A percentile compares a stretch with the other conserved stretches of the same genome.
These are phyloP conservation scores for Sinocyclocheilus maitianheensis DNA, from an alignment of 2,113 vertebrate species.

Conservation along the genomic window DNA sequence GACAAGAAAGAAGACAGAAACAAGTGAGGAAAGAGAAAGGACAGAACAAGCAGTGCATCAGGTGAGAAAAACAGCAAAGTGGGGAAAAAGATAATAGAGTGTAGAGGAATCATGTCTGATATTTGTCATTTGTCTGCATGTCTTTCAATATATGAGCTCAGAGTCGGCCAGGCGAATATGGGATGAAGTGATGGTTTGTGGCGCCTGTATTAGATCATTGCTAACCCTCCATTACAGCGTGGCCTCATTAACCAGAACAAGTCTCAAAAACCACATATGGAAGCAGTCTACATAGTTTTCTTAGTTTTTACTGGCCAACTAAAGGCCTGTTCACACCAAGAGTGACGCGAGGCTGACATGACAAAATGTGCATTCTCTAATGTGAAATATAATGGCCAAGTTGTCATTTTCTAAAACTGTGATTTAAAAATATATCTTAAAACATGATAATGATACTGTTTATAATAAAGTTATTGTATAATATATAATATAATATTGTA, in stretches of 20 bases:
- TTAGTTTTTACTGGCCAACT: not conserved
- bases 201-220: not conserved
- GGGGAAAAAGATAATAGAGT: not conserved
- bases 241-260: not conserved
- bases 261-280: constrained; percentile 37
- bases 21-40: constrained; percentile 24
- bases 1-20: not conserved
- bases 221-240: constrained; percentile 16
- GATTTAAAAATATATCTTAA: no score
- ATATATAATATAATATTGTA: no score
- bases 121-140: not conserved
- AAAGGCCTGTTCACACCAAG: not conserved
- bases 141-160: not conserved
- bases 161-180: no score
- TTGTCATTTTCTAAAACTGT: not conserved
- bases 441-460: no score
- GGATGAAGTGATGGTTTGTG: no score
- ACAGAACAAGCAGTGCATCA: not conserved
- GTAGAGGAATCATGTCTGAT: not conserved
- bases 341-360: not conserved
- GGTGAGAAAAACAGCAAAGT: not conserved
- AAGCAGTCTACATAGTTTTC: not conserved
- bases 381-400: not conserved
- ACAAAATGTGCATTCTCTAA: not conserved
- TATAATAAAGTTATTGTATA: no score